These are phyloP conservation scores for Colletes latitarsis DNA, from an alignment of 1,140 invertebrate genomes.

Conservation along the genomic window DNA sequence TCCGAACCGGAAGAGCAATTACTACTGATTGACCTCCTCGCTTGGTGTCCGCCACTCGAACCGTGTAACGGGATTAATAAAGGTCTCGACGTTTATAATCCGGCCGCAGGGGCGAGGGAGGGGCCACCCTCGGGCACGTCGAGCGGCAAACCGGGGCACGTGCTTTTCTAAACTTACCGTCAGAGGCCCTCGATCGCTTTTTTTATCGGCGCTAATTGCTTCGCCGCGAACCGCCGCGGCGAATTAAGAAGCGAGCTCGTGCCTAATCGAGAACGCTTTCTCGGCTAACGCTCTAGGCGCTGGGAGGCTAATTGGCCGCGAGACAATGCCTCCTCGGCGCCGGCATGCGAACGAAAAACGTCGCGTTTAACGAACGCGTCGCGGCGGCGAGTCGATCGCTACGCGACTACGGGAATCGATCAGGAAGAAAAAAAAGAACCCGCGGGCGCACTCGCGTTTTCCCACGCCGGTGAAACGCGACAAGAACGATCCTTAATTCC, in stretches of 20 bases:
- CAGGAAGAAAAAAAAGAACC: too few relatives aligned
- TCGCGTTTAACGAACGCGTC: slow-evolving; percentile 35
- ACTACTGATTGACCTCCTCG: slow-evolving; percentile 69
- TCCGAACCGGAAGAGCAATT: slow-evolving; percentile 68
- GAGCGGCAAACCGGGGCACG: slow-evolving; percentile 10
- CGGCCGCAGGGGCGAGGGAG: slow-evolving; percentile 4
- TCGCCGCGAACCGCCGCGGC: slow-evolving; percentile 13
- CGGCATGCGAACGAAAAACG: background rate
- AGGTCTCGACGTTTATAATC: slow-evolving; percentile 63
- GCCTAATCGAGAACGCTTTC: slow-evolving; percentile 39
- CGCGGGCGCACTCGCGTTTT: background rate
- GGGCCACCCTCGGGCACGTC: background rate
- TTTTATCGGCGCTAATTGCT: slow-evolving; percentile 50
- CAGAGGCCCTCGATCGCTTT: background rate
- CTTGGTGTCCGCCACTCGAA: slow-evolving; percentile 48
- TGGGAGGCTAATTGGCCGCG: slow-evolving; percentile 53
- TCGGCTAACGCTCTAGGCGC: slow-evolving; percentile 34
- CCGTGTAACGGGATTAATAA: slow-evolving; percentile 74
- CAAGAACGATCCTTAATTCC: background rate
- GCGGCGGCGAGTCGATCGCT: background rate
- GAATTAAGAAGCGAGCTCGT: slow-evolving; percentile 53
- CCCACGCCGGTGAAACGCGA: background rate
- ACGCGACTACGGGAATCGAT: slow-evolving; percentile 4
- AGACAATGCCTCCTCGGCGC: slow-evolving; percentile 47
- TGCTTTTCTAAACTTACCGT: slow-evolving; percentile 34